Conservation (phyloP, 2,888 invertebrate genomes). For the Sympetrum striolatum region DNA sequence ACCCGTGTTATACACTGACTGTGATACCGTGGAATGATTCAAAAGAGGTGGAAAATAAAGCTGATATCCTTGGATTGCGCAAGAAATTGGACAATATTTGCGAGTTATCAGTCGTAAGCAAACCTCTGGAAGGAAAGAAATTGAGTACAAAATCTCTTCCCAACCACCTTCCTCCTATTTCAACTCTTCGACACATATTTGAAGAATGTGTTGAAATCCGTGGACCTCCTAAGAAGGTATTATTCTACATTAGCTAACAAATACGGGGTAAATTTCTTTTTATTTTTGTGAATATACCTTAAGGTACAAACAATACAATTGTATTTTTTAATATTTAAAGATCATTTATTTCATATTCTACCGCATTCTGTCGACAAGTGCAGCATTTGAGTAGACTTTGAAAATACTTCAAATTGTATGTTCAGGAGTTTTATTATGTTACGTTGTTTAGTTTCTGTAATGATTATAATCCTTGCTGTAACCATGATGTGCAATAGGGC, state of each 20-base stretch:
- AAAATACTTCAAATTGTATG: too few species aligned
- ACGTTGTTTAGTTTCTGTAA: too few species aligned
- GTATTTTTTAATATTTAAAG: too few species aligned
- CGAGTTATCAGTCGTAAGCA: conserved; percentile 57
- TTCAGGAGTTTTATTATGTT: too few species aligned
- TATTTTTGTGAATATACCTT: too few species aligned
- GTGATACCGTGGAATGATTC: conserved; percentile 70
- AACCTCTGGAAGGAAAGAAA: conserved; percentile 58
- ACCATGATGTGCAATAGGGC: too few species aligned
- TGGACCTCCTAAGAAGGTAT: conserved; percentile 72
- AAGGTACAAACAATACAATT: too few species aligned
- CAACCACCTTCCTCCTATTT: conserved; percentile 66
- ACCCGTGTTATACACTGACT: conserved; percentile 69
- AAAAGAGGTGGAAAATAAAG: conserved; percentile 67
- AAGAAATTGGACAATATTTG: conserved; percentile 62
- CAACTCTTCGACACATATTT: conserved; percentile 68
- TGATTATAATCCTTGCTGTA: too few species aligned
- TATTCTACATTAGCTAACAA: conserved; percentile 51
- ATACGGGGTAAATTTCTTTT: too few species aligned
- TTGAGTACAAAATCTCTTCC: conserved; percentile 59
- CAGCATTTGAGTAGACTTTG: too few species aligned
- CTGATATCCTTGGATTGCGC: conserved; percentile 64
- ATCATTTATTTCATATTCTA: too few species aligned
- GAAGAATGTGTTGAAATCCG: conserved; percentile 73
- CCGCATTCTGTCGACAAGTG: too few species aligned